Conservation (phyloP, 2,113 vertebrate species). For the Stomatorhinus ivindoensis region DNA sequence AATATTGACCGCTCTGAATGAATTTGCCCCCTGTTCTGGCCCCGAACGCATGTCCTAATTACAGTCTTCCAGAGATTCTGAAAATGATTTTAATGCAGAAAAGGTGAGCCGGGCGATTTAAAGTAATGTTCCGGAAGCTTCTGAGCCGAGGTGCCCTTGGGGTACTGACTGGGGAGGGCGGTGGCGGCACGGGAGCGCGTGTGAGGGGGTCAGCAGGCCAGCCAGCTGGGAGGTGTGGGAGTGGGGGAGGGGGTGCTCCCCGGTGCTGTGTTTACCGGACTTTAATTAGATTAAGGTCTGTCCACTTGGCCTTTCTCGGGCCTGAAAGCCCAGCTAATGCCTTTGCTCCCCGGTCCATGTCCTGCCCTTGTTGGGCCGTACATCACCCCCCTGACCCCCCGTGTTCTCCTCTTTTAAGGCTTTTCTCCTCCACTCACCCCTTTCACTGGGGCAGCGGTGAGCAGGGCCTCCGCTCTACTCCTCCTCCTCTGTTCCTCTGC, state of each 20-base stretch:
- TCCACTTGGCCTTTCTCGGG: slow-evolving; percentile 16
- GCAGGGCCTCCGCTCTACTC: background rate
- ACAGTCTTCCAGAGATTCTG: background rate
- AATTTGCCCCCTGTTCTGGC: background rate
- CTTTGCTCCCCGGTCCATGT: slow-evolving; percentile 42
- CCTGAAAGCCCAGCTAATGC: slow-evolving; percentile 17
- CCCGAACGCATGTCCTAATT: too few relatives aligned
- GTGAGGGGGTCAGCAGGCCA: background rate
- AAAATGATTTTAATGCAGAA: background rate
- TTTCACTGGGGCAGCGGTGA: slow-evolving; percentile 9
- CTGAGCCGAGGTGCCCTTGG: background rate
- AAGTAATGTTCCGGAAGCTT: background rate
- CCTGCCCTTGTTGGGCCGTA: slow-evolving; percentile 43
- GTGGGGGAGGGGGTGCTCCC: background rate
- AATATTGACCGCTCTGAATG: background rate
- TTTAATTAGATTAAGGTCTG: slow-evolving; percentile 25
- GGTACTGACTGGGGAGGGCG: too few relatives aligned
- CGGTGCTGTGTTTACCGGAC: slow-evolving; percentile 22
- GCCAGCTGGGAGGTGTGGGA: background rate
- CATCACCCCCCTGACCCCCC: slow-evolving; percentile 43
- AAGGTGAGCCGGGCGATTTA: background rate
- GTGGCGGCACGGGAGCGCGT: background rate
- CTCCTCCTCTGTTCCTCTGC: background rate
- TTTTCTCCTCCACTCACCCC: slow-evolving; percentile 24
- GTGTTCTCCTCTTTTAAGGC: slow-evolving; percentile 27